These are phyloP conservation scores for Mionectes macconnelli DNA, from an alignment of 2,113 vertebrate species.

Conservation along the genomic window DNA sequence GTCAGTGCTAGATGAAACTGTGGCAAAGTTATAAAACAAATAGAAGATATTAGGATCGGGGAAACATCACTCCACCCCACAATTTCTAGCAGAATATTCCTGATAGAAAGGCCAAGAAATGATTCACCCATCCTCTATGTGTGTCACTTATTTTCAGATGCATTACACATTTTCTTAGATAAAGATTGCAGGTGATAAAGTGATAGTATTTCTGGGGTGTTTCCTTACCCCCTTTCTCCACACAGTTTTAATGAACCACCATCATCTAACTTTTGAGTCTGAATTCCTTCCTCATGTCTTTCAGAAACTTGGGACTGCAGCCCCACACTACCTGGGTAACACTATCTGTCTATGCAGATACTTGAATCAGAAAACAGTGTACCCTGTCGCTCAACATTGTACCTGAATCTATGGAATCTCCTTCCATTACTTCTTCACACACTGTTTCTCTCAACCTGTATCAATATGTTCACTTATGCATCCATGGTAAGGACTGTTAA, in stretches of 20 bases:
- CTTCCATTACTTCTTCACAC: background rate
- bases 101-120: background rate
- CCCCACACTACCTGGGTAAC: background rate
- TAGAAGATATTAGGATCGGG: background rate
- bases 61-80: background rate
- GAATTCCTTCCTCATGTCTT: background rate
- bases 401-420: background rate
- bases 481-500: background rate
- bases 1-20: background rate
- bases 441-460: background rate
- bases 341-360: background rate
- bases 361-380: background rate
- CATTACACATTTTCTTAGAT: background rate
- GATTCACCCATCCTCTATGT: background rate
- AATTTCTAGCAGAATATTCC: background rate
- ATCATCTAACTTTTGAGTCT: background rate
- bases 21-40: background rate
- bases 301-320: background rate
- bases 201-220: background rate
- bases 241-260: background rate
- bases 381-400: accelerated
- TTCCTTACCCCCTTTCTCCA: background rate
- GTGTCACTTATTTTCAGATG: background rate
- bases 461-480: background rate
- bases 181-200: background rate